These are phyloP conservation scores for Malthinus seriepunctatus DNA, from an alignment of 2,888 invertebrate genomes.

Conservation along the genomic window DNA sequence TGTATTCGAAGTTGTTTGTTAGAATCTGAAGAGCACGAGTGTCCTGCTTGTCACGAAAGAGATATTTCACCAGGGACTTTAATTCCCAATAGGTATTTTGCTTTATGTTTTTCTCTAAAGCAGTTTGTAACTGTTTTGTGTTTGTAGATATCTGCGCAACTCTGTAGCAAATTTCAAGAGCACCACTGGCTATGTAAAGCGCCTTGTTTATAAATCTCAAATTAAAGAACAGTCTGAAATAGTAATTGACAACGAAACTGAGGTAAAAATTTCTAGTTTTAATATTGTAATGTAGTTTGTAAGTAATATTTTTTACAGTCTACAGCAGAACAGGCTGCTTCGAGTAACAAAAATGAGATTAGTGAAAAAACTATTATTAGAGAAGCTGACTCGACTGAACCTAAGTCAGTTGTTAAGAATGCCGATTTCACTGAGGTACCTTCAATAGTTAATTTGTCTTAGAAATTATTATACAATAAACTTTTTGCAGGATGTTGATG, in stretches of 20 bases:
- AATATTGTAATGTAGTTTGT: neutral
- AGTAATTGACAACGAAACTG: constrained; percentile 8
- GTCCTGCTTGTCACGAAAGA: constrained; percentile 91
- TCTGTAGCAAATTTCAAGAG: constrained; percentile 90
- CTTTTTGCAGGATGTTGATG: constrained; percentile 27
- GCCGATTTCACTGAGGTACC: constrained; percentile 13
- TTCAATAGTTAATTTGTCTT: neutral
- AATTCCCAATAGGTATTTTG: constrained; percentile 80
- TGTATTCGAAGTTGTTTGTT: constrained; percentile 90
- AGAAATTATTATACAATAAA: neutral
- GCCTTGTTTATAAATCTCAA: constrained; percentile 46
- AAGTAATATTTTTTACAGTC: neutral
- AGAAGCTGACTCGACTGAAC: constrained; percentile 54
- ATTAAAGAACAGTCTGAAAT: constrained; percentile 16
- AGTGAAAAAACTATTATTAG: constrained; percentile 52
- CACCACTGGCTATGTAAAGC: constrained; percentile 83
- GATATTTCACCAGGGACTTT: constrained; percentile 91
- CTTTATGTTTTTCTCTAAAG: no score
- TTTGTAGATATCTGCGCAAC: constrained; percentile 76
- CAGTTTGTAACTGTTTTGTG: neutral
- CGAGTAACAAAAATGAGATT: constrained; percentile 33
- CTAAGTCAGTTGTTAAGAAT: constrained; percentile 35
- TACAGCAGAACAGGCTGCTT: constrained; percentile 7
- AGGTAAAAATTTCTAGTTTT: constrained; percentile 12
- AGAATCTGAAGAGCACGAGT: constrained; percentile 93